A percentile compares a stretch with the other conserved stretches of the same genome.
phyloP scores from a whole-genome alignment of 2,888 invertebrate genomes.

The Keiferia lycopersicella region DNA sequence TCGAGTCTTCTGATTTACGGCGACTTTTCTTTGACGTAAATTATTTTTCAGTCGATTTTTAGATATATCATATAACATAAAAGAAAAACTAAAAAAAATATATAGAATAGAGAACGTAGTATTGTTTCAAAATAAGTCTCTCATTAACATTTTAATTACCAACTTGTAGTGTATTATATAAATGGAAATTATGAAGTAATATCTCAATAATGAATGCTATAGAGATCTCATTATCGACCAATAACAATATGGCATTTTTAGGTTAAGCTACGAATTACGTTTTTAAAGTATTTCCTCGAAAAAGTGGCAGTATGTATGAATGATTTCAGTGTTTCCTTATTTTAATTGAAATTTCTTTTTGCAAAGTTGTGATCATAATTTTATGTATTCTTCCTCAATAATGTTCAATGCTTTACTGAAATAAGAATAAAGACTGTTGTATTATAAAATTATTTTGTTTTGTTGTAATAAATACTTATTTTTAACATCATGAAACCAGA shows the following conservation, averaged over 20 bases:
- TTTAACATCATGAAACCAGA: conserved; percentile 54
- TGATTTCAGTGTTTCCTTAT: conserved; percentile 50
- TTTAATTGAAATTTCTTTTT: conserved; percentile 53
- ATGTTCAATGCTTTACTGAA: conserved; percentile 75
- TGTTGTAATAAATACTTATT: conserved; percentile 70
- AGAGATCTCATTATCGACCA: conserved; percentile 81
- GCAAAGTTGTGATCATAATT: conserved; percentile 64
- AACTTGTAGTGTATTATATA: conserved; percentile 63
- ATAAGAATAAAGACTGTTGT: conserved; percentile 82
- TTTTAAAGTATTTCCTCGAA: conserved; percentile 53
- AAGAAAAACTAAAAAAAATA: conserved; percentile 57
- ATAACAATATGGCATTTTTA: conserved; percentile 81
- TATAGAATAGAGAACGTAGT: conserved; percentile 64
- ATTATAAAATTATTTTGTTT: conserved; percentile 73
- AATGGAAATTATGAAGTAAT: conserved; percentile 64
- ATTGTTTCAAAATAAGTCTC: conserved; percentile 67
- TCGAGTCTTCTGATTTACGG: conserved; percentile 40
- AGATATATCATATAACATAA: conserved; percentile 53
- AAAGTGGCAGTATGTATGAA: conserved; percentile 51
- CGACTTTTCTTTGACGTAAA: conserved; percentile 37
- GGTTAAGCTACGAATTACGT: conserved; percentile 68
- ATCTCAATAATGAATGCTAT: conserved; percentile 71
- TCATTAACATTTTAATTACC: conserved; percentile 63
- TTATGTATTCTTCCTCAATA: conserved; percentile 60
- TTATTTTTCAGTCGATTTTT: conserved; percentile 55